phyloP scores from a whole-genome alignment of 2,113 vertebrate genomes.

The Psophia crepitans region DNA sequence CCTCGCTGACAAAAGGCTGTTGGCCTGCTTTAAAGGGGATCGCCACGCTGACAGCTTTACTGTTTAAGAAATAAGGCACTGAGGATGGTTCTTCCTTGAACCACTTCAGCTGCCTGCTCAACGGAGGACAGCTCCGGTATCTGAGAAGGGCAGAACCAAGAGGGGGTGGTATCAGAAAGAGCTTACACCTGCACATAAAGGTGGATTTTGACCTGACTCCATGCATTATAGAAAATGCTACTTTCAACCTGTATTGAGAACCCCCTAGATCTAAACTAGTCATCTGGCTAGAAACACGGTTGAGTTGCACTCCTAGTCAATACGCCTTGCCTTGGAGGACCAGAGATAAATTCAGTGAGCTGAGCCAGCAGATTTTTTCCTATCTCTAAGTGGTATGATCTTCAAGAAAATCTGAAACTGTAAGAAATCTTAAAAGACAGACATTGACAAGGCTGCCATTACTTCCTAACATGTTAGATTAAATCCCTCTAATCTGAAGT shows the following conservation, averaged over 20 bases:
- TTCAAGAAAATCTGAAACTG: neutral
- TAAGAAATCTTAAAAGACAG: neutral
- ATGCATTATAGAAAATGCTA: neutral
- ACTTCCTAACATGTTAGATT: neutral
- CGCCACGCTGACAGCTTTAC: neutral
- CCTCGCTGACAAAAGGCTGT: neutral
- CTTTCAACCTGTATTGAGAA: neutral
- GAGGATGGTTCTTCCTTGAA: neutral
- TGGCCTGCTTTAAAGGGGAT: neutral
- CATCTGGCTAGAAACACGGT: neutral
- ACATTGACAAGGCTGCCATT: neutral
- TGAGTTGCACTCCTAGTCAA: neutral
- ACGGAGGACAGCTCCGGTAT: neutral
- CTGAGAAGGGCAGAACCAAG: neutral
- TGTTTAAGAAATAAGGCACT: neutral
- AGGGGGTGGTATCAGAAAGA: neutral
- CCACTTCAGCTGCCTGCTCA: neutral
- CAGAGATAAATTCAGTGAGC: neutral
- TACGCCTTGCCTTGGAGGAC: accelerated
- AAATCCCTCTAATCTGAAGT: neutral
- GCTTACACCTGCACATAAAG: neutral
- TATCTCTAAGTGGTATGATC: neutral
- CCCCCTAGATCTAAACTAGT: neutral
- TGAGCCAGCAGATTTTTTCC: neutral
- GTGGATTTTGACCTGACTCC: neutral